Evolutionary conservation across 37 sponge, comb jelly and placozoan genomes (phyloP).

Genomic region (Eunapius fragilis): DNA sequence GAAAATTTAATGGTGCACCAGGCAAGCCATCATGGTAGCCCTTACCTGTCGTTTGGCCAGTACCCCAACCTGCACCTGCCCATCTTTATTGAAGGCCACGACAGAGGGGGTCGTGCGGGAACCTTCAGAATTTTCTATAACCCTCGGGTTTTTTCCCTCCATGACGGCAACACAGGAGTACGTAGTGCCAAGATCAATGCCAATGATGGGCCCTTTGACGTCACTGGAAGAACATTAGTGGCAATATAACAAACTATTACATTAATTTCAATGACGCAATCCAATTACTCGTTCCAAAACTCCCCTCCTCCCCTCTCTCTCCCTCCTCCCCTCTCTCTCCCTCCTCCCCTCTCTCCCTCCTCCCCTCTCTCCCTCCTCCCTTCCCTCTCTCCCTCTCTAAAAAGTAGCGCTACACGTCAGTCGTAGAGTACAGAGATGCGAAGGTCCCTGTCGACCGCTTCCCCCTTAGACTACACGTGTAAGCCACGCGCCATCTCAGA

Average conservation of each 20-base stretch:
- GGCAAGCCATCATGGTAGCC: neutral
- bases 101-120: conserved; percentile 97
- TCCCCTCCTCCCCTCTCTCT: too few relatives aligned
- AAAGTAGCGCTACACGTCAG: neutral
- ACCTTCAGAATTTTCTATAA: conserved; percentile 98
- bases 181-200: conserved; percentile 98
- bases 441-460: too few relatives aligned
- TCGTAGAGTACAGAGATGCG: too few relatives aligned
- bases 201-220: conserved; percentile 90
- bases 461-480: too few relatives aligned
- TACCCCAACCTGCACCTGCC: conserved; percentile 86
- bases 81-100: conserved; percentile 97
- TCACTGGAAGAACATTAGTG: neutral
- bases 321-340: too few relatives aligned
- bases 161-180: conserved; percentile 99
- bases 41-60: conserved; percentile 94
- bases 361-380: neutral
- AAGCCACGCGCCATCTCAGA: neutral
- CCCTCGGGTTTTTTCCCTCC: conserved; percentile 95
- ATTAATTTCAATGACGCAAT: neutral
- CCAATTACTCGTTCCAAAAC: neutral
- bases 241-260: neutral
- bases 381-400: neutral
- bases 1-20: neutral
- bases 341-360: too few relatives aligned